These are phyloP conservation scores for Caerostris darwini DNA, from an alignment of 1,140 invertebrate genomes.

Conservation along the genomic window DNA sequence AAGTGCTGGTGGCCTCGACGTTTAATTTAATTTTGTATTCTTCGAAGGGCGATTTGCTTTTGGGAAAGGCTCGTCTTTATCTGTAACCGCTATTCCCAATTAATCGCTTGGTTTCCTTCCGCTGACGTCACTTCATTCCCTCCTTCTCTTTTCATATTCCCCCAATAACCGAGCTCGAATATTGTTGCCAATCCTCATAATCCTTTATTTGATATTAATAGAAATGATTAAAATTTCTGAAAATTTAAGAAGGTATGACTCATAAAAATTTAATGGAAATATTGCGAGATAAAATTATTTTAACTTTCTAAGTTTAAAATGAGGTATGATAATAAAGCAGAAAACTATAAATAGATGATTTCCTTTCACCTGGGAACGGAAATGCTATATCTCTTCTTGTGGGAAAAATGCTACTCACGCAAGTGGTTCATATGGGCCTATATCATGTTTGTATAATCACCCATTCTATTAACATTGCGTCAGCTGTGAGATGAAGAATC, in stretches of 20 bases:
- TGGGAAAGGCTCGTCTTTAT: not conserved
- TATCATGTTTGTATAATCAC: no score
- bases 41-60: not conserved
- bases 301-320: no score
- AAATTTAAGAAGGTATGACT: not conserved
- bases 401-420: no score
- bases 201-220: not conserved
- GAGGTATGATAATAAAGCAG: no score
- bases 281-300: no score
- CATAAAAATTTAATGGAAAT: no score
- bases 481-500: no score
- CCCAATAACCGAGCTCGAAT: not conserved
- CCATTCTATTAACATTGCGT: no score
- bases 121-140: not conserved
- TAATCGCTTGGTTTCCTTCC: constrained; percentile 29
- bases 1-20: not conserved
- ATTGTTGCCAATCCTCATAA: not conserved
- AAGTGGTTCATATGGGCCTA: no score
- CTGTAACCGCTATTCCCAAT: not conserved
- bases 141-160: not conserved
- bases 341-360: no score
- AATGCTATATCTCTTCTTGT: no score
- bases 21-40: constrained; percentile 27
- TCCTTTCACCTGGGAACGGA: no score
- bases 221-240: not conserved